Evolutionary conservation across 2,797 vertebrate species (phyloP), one percentile per base, ranked within the genome.

Genomic region (Decapterus maruadsi): DNA sequence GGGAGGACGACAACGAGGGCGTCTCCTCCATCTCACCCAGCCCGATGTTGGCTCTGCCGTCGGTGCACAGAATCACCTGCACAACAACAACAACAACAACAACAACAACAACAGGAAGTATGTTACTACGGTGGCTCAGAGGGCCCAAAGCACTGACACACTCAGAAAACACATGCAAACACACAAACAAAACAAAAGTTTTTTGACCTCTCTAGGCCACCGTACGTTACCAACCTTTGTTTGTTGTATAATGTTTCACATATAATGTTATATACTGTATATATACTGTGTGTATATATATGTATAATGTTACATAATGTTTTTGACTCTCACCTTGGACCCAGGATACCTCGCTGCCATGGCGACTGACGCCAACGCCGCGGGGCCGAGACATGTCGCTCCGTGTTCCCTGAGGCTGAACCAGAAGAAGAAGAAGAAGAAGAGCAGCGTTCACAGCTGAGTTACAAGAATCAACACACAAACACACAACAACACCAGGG

Each of bases 11-110:
- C 29, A 48, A 63, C n/a, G 76, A 53, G n/a, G 81, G 58, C 0
- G 68, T 65, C 16, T 90, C 77, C 40, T 94, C 94, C 77, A 96
- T 77, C 56, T 94, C 90, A 1, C 95, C 95, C 11, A 96, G 80
- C 43, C 95, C 95, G 0, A 94, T 94, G 87, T 96, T 96, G 43
- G 95, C 95, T 68, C 40, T 88, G 53, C 95, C 95, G 4, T 96
- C 95, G 3, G 95, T 96, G 29, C 95, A 96, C 86, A 96, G 82
- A 62, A 96, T 93, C 22, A 96, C 95, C 95, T 96, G 85, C n/a
- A 55, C 11, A 48, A 22, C 31, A 57, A 20, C 16, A 64, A 14
- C 1, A 29, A 38, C 8, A 57, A 60, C 66, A 50, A 46, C 45
- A 19, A 17, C 17, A 46, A 6, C 16, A 19, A 46, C 45, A 46